phyloP scores from a whole-genome alignment of 1,140 invertebrate genomes.

The Lucilia cuprina region DNA sequence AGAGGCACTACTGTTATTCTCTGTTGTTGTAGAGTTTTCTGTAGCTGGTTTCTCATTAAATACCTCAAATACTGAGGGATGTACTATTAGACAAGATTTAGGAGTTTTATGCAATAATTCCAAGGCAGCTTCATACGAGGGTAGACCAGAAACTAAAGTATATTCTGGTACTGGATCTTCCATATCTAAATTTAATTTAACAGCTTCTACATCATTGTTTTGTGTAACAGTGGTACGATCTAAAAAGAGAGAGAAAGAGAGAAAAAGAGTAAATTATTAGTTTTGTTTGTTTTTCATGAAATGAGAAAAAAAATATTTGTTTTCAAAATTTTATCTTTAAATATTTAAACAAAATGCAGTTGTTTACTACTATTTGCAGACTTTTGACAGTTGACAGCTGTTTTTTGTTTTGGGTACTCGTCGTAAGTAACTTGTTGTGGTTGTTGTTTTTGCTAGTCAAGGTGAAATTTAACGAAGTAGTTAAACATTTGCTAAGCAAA shows the following conservation, averaged over 20 bases:
- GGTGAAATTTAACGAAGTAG: too few relatives aligned
- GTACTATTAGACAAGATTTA: slow-evolving; percentile 56
- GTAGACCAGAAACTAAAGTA: slow-evolving; percentile 69
- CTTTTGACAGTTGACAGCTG: not conserved
- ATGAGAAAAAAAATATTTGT: not conserved
- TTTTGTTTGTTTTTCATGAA: not conserved
- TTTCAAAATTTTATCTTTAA: not conserved
- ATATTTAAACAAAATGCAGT: not conserved
- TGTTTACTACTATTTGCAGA: not conserved
- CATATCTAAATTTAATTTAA: slow-evolving; percentile 53
- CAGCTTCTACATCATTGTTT: slow-evolving; percentile 51
- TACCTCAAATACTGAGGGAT: slow-evolving; percentile 58
- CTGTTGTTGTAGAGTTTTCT: not conserved
- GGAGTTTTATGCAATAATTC: slow-evolving; percentile 63
- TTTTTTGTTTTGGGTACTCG: not conserved
- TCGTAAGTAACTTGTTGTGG: too few relatives aligned
- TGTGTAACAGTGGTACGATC: slow-evolving; percentile 55
- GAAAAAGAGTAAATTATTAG: not conserved
- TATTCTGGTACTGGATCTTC: slow-evolving; percentile 69
- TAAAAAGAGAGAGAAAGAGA: slow-evolving; percentile 30
- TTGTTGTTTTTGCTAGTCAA: too few relatives aligned
- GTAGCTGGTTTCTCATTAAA: slow-evolving; percentile 50
- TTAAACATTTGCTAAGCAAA: too few relatives aligned
- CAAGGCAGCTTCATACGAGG: slow-evolving; percentile 69
- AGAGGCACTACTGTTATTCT: not conserved